A percentile compares a stretch with the other conserved stretches of the same genome.
phyloP scores from a whole-genome alignment of 2,888 invertebrate species.

The Drosophila limbata region DNA sequence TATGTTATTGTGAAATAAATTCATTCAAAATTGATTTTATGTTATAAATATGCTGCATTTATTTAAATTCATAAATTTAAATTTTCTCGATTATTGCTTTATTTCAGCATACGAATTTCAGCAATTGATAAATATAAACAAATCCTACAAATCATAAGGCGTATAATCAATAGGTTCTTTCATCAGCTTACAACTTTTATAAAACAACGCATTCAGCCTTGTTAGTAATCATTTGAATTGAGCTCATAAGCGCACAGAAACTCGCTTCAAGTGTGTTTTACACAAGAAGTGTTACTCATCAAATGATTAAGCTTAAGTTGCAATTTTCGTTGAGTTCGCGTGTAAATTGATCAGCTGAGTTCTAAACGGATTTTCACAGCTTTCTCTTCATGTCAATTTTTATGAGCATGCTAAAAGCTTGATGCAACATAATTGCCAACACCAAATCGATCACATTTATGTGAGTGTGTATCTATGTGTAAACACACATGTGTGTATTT shows the following conservation, averaged over 20 bases:
- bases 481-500: conserved; percentile 1
- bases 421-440: conserved; percentile 53
- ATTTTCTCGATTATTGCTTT: background rate
- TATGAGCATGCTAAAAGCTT: conserved; percentile 55
- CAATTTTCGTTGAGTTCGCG: conserved; percentile 28
- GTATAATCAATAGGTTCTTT: background rate
- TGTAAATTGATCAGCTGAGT: conserved; percentile 55
- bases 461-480: background rate
- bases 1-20: too few species aligned
- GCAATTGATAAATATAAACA: background rate
- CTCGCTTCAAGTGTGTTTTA: background rate
- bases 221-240: conserved; percentile 15
- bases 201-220: background rate
- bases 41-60: too few species aligned
- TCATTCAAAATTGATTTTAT: too few species aligned
- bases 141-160: background rate
- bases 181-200: too few species aligned
- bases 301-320: conserved; percentile 7
- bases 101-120: background rate
- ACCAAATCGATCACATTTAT: conserved; percentile 24
- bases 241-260: conserved; percentile 1
- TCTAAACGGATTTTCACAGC: conserved; percentile 64
- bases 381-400: conserved; percentile 56
- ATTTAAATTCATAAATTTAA: too few species aligned
- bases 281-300: conserved; percentile 28